Evolutionary conservation across 2,888 invertebrate species (phyloP).

Genomic region (Slavum lentiscoides): DNA sequence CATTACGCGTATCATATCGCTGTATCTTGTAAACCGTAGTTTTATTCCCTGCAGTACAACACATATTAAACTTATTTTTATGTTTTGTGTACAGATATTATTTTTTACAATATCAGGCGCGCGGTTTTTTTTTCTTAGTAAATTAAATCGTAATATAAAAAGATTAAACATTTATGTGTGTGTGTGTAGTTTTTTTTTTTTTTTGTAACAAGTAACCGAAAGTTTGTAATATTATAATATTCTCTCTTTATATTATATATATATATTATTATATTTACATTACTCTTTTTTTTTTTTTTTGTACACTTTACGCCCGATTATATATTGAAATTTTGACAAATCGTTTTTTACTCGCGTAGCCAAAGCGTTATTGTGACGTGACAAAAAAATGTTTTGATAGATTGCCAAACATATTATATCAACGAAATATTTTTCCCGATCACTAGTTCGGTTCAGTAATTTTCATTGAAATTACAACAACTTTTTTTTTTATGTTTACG

Average conservation of each 20-base stretch:
- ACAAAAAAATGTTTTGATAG: constrained; percentile 36
- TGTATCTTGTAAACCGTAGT: constrained; percentile 14
- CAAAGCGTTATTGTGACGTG: not conserved
- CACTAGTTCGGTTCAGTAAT: constrained; percentile 16
- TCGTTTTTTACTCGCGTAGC: not conserved
- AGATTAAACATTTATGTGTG: not conserved
- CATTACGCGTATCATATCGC: not conserved
- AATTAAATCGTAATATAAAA: not conserved
- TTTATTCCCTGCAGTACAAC: not conserved
- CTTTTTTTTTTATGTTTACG: constrained; percentile 1
- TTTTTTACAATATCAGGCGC: not conserved
- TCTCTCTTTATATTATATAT: not conserved
- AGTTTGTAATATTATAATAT: not conserved
- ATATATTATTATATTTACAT: not conserved
- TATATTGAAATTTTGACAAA: constrained; percentile 41
- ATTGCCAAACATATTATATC: constrained; percentile 24
- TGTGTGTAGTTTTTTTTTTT: not conserved
- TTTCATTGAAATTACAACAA: not conserved
- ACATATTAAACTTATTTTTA: not conserved
- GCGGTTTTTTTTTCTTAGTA: not conserved
- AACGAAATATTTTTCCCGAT: constrained; percentile 28
- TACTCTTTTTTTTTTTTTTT: constrained; percentile 17
- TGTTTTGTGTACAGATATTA: not conserved
- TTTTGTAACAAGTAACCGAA: not conserved
- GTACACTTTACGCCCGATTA: constrained; percentile 33